phyloP scores from a whole-genome alignment of 2,113 vertebrate species.

The Tricholaema leucomelas region DNA sequence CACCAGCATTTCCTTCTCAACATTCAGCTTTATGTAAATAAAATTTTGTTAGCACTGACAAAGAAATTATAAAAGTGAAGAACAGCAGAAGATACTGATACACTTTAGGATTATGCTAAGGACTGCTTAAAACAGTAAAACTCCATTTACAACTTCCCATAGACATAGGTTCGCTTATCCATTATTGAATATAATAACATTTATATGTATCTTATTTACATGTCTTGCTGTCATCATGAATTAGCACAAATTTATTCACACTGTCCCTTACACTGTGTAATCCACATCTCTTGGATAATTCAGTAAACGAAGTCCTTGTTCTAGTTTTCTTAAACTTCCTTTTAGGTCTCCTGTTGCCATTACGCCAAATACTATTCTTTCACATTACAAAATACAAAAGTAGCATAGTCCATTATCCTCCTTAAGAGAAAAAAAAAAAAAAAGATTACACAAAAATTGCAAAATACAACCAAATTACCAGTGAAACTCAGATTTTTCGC shows the following conservation, averaged over 20 bases:
- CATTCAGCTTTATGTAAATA: not conserved
- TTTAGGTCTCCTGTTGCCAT: constrained; percentile 91
- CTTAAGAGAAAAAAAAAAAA: constrained; percentile 21
- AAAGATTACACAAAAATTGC: not conserved
- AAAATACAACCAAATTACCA: not conserved
- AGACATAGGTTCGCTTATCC: not conserved
- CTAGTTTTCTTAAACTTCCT: constrained; percentile 86
- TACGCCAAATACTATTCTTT: constrained; percentile 24
- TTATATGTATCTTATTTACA: not conserved
- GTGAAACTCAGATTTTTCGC: not conserved
- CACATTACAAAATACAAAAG: not conserved
- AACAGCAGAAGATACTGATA: not conserved
- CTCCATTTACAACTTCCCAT: not conserved
- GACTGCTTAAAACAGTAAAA: not conserved
- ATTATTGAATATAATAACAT: not conserved
- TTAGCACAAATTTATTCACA: not conserved
- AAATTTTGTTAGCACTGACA: not conserved
- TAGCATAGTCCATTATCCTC: not conserved
- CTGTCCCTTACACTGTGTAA: constrained; percentile 81
- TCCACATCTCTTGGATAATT: constrained; percentile 88
- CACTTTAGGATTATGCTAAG: not conserved
- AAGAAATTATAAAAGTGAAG: not conserved
- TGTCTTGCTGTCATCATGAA: not conserved
- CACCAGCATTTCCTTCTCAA: not conserved
- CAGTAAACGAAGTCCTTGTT: constrained; percentile 84